Base-by-base conservation (phyloP, 2,113 vertebrate genomes). In the Casuarius casuarius region DNA sequence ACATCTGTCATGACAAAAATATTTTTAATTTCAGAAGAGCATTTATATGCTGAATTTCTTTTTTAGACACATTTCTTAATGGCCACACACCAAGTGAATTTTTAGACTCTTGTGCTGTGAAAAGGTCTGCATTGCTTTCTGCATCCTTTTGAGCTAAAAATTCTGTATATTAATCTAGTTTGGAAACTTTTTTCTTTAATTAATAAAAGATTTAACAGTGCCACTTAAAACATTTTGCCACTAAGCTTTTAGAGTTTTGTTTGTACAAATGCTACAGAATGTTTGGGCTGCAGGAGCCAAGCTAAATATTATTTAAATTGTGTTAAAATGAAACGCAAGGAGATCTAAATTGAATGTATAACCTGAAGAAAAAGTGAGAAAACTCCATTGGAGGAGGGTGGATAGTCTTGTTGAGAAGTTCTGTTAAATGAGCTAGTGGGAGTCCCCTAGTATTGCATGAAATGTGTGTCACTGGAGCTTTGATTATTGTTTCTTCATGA, bases 261-360 rank as follows among this genome's bases (percentile, higher is more conserved):
- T 94, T 96, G 68, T 86, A 83, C 56, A 91, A 92, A 95, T 74
- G 71, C 94, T 95, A 87, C n/a, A 68, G 87, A 87, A 86, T 90
- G 65, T 88, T 97, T 92, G 72, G 95, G 84, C 46, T 81, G 63
- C 48, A 63, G 82, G 61, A 88, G 87, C 93, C 87, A 92, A 94
- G 87, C 89, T 96, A 97, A 95, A 94, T 88, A 95, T 89, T 94
- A 83, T 94, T 89, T 86, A 80, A 85, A 77, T 96, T 90, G 75
- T 67, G 85, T 97, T 87, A 92, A 92, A 83, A 92, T 56, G 78
- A 94, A 95, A 90, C 71, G 25, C 40, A 18, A 91, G 78, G 56
- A 90, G 85, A 94, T 74, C 54, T 92, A 38, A 40, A 40, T 38
- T 40, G 78, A 71, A 89, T 91, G 83, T 85, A 25, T 18, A 65